phyloP scores from a whole-genome alignment of 2,797 vertebrate genomes.

The Semotilus atromaculatus region DNA sequence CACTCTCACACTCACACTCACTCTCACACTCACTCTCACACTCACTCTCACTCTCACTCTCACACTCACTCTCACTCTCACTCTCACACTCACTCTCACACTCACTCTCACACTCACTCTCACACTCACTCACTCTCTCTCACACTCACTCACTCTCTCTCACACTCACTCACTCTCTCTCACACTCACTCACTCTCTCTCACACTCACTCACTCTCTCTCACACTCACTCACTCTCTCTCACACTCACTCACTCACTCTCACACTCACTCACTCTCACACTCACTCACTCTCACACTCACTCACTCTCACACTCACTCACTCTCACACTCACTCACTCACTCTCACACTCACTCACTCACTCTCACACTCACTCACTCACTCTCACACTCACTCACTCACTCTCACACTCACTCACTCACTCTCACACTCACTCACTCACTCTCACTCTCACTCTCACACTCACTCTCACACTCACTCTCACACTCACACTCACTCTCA shows the following conservation, averaged over 20 bases:
- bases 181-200: no score
- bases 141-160: not conserved
- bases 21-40: not conserved
- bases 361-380: no score
- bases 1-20: not conserved
- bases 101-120: not conserved
- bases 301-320: not conserved
- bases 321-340: not conserved
- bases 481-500: not conserved
- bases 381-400: no score
- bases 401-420: no score
- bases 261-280: no score
- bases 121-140: not conserved
- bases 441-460: no score
- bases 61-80: not conserved
- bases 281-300: not conserved
- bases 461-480: not conserved
- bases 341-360: no score
- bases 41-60: not conserved
- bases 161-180: no score
- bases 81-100: not conserved
- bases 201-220: no score
- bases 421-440: no score
- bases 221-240: not conserved
- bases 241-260: not conserved